These are phyloP conservation scores for Sycophaga agraensis DNA, from an alignment of 1,140 invertebrate genomes.

Conservation along the genomic window DNA sequence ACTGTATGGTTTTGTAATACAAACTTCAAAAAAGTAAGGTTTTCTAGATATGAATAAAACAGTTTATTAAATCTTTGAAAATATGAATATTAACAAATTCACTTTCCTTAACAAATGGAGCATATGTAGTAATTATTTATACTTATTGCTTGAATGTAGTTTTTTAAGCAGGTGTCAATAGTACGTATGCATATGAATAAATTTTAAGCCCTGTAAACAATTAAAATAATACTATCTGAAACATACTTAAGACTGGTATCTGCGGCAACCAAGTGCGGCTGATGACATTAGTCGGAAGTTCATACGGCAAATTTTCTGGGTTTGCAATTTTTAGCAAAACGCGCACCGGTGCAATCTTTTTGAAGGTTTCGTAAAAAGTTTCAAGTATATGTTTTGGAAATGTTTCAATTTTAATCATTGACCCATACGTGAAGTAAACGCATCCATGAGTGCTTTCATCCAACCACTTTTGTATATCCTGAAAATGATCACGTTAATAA, in stretches of 20 bases:
- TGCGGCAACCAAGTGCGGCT: constrained; percentile 67
- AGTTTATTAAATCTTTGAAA: background rate
- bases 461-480: constrained; percentile 69
- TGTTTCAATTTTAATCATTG: constrained; percentile 67
- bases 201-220: too few species aligned
- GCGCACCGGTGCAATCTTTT: constrained; percentile 41
- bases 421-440: constrained; percentile 73
- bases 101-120: background rate
- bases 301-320: constrained; percentile 41
- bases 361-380: constrained; percentile 38
- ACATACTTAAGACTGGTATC: constrained; percentile 52
- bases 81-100: background rate
- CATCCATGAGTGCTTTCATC: constrained; percentile 69
- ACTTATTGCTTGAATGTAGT: constrained; percentile 24
- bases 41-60: background rate
- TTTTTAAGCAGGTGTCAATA: background rate
- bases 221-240: background rate
- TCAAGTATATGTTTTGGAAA: constrained; percentile 37
- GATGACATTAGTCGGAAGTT: constrained; percentile 64
- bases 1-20: background rate
- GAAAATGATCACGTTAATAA: too few species aligned
- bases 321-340: constrained; percentile 42
- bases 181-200: background rate
- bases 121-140: too few species aligned
- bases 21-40: background rate